Evolutionary conservation across 2,888 invertebrate genomes (phyloP).

Genomic region (Masnerella sp.): DNA sequence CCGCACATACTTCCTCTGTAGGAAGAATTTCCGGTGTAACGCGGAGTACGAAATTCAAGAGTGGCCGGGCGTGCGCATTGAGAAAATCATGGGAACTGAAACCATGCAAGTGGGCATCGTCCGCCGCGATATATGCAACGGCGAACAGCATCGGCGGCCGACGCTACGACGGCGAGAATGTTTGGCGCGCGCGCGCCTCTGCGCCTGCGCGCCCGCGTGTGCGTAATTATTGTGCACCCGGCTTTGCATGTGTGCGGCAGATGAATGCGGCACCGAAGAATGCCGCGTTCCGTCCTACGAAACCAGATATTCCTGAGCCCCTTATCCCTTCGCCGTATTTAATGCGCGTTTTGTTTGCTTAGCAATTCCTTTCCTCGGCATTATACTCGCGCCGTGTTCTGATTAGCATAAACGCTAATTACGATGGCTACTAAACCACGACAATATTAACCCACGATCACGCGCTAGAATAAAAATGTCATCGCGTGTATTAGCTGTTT

Average conservation of each 20-base stretch:
- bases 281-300: slow-evolving; percentile 67
- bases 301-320: slow-evolving; percentile 72
- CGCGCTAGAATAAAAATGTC: slow-evolving; percentile 23
- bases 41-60: slow-evolving; percentile 33
- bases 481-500: too few relatives aligned
- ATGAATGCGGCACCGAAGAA: slow-evolving; percentile 65
- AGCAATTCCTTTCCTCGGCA: slow-evolving; percentile 48
- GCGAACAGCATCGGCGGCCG: slow-evolving; percentile 16
- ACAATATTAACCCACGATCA: slow-evolving; percentile 37
- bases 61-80: slow-evolving; percentile 33
- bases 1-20: slow-evolving; percentile 50
- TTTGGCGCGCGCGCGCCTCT: slow-evolving; percentile 25
- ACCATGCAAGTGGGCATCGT: slow-evolving; percentile 52
- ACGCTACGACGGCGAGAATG: slow-evolving; percentile 45
- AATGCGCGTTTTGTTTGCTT: slow-evolving; percentile 60
- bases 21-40: slow-evolving; percentile 51
- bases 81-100: slow-evolving; percentile 56
- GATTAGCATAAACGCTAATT: slow-evolving; percentile 62
- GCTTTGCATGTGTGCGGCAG: slow-evolving; percentile 23
- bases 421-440: slow-evolving; percentile 49
- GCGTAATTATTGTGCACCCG: background rate
- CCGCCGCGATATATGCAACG: slow-evolving; percentile 43
- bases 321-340: slow-evolving; percentile 57
- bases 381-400: slow-evolving; percentile 53
- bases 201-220: background rate